Percentiles rank a stretch among this genome's conserved stretches.
phyloP scores from a whole-genome alignment of 2,113 vertebrate species.

The Loxodonta africana region DNA sequence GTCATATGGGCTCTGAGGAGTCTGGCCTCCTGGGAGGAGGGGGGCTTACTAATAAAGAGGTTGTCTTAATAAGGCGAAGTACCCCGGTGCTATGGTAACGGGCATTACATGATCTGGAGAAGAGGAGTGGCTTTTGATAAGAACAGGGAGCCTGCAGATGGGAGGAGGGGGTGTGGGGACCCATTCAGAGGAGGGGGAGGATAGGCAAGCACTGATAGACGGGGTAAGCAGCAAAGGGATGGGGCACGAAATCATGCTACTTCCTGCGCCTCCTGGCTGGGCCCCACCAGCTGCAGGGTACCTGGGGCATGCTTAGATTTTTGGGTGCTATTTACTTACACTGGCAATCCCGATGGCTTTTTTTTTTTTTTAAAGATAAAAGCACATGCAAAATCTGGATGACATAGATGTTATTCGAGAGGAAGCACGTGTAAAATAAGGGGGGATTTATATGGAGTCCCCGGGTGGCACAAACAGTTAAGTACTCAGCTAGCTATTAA shows the following conservation, averaged over 20 bases:
- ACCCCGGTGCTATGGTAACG: conserved; percentile 81
- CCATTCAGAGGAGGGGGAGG: neutral
- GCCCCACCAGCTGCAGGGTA: neutral
- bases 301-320: neutral
- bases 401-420: neutral
- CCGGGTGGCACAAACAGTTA: neutral
- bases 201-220: neutral
- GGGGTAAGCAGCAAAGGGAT: neutral
- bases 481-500: neutral
- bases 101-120: conserved; percentile 79
- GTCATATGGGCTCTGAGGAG: conserved; percentile 25
- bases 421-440: neutral
- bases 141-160: conserved; percentile 70
- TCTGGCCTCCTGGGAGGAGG: conserved; percentile 60
- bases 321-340: no score
- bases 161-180: neutral
- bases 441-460: neutral
- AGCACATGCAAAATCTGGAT: neutral
- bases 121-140: conserved; percentile 70
- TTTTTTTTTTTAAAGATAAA: neutral
- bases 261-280: neutral
- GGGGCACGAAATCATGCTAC: neutral
- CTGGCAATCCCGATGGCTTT: neutral
- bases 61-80: conserved; percentile 74
- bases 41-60: conserved; percentile 79